phyloP scores from a whole-genome alignment of 30 jellyfish, hydroid and myxozoan genomes.

The Mastigias papua region DNA sequence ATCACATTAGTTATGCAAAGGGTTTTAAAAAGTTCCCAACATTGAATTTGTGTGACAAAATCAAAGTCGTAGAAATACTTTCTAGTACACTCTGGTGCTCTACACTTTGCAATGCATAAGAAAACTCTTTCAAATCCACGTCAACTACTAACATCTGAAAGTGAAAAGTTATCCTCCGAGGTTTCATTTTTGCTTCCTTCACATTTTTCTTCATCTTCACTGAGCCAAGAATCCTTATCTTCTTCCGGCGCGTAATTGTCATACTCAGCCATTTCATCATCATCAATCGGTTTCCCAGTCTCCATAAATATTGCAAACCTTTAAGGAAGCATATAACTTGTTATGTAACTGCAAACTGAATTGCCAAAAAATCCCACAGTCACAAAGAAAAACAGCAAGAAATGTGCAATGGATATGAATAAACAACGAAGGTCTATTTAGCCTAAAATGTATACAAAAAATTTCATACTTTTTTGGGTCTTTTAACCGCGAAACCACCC shows the following conservation, averaged over 20 bases:
- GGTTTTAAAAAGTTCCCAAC: no score
- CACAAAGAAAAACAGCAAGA: no score
- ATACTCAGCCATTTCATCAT: slow-evolving; percentile 80
- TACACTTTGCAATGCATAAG: no score
- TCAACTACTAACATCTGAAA: not conserved
- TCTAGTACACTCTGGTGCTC: no score
- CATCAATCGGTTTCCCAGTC: slow-evolving; percentile 53
- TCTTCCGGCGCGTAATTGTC: slow-evolving; percentile 75
- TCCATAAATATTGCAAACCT: slow-evolving; percentile 81
- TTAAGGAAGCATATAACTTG: not conserved
- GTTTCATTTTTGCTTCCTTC: slow-evolving; percentile 8
- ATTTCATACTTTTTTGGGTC: slow-evolving; percentile 88
- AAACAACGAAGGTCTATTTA: no score
- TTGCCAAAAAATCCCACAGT: no score
- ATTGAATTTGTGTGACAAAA: no score
- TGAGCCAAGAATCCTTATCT: slow-evolving; percentile 57
- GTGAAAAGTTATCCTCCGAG: not conserved
- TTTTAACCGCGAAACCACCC: slow-evolving; percentile 78
- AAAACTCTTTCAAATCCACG: not conserved
- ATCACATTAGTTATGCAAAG: no score
- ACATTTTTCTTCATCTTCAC: slow-evolving; percentile 38
- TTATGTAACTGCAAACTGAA: not conserved
- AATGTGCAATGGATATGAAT: no score
- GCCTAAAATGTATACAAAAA: no score
- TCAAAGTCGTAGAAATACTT: no score